Conservation (phyloP, 2,113 vertebrate species). For the Pseudopodoces humilis region DNA sequence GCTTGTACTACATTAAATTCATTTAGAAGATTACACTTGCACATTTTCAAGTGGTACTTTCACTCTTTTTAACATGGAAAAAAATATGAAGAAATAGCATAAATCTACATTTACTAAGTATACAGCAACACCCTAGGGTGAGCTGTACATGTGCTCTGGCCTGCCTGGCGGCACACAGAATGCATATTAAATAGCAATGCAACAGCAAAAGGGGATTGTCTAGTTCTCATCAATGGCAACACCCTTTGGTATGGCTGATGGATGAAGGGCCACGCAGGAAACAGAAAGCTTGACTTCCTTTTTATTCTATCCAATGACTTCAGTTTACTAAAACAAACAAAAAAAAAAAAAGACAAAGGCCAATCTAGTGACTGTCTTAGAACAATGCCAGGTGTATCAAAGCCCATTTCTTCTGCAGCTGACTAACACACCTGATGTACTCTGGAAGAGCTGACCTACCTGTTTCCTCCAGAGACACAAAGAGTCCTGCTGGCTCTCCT, state of each 20-base stretch:
- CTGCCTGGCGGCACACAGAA: neutral
- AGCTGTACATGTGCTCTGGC: neutral
- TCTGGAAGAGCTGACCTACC: neutral
- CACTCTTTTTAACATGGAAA: neutral
- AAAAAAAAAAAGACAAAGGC: neutral
- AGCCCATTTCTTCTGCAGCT: neutral
- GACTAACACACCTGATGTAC: neutral
- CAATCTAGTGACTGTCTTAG: neutral
- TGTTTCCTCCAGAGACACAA: neutral
- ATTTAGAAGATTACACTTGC: neutral
- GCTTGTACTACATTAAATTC: neutral
- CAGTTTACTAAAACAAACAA: neutral
- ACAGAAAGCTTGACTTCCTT: neutral
- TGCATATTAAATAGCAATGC: neutral
- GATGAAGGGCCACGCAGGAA: neutral
- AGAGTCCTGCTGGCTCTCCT: neutral
- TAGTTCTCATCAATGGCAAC: neutral
- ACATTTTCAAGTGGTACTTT: constrained; percentile 14
- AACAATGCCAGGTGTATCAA: neutral
- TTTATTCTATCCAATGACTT: neutral
- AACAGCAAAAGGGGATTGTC: neutral
- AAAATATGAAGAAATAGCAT: neutral
- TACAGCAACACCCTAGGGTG: neutral
- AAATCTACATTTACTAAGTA: neutral
- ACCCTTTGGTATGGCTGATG: neutral